phyloP scores from a whole-genome alignment of 2,797 vertebrate genomes.

The Xenops minutus region DNA sequence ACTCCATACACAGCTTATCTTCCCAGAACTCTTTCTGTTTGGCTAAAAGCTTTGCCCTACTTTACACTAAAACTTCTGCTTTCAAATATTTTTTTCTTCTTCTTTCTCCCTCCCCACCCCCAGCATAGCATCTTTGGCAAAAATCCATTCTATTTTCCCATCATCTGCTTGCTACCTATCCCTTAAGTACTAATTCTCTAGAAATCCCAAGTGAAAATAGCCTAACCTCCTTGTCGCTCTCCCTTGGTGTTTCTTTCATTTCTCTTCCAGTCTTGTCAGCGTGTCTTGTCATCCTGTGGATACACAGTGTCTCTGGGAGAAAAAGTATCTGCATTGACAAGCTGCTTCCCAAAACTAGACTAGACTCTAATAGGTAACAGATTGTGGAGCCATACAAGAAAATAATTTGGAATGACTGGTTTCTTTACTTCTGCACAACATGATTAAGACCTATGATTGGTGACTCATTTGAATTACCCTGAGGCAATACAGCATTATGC shows the following conservation, averaged over 20 bases:
- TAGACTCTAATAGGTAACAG: not conserved
- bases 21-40: not conserved
- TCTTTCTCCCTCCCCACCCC: rapidly evolving
- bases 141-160: not conserved
- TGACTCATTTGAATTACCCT: slow-evolving; percentile 11
- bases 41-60: not conserved
- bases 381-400: not conserved
- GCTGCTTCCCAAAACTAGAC: not conserved
- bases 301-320: not conserved
- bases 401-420: not conserved
- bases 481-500: not conserved
- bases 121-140: not conserved
- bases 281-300: not conserved
- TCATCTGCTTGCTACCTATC: not conserved
- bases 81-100: not conserved
- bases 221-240: not conserved
- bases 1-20: not conserved
- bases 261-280: not conserved
- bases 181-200: not conserved
- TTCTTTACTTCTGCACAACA: not conserved
- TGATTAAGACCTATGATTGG: not conserved
- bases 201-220: not conserved
- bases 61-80: not conserved
- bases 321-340: not conserved
- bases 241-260: not conserved